Evolutionary conservation across 2,797 vertebrate species (phyloP).

Genomic region (Microchirus variegatus): DNA sequence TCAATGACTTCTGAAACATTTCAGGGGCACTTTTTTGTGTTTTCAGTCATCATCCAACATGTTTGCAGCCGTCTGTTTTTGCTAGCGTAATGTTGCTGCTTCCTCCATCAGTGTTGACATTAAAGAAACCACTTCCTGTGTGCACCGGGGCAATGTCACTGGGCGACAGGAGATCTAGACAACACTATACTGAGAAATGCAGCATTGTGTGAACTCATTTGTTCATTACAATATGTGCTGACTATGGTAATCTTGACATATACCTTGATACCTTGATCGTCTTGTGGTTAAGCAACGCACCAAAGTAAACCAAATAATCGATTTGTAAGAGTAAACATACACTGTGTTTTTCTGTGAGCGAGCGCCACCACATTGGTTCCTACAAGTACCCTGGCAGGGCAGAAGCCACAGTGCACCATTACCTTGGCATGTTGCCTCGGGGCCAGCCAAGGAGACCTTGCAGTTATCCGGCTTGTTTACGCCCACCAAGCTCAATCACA

Average conservation of each 20-base stretch:
- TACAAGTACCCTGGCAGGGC: slow-evolving; percentile 29
- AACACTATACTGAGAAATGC: neutral
- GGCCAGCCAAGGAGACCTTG: slow-evolving; percentile 43
- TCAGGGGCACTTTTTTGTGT: too few species aligned
- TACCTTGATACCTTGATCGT: too few species aligned
- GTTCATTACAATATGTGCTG: too few species aligned
- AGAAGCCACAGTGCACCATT: slow-evolving; percentile 25
- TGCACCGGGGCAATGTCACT: too few species aligned
- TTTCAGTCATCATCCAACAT: too few species aligned
- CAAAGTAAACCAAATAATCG: neutral
- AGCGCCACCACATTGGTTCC: slow-evolving; percentile 40
- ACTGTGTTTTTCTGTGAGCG: slow-evolving; percentile 23
- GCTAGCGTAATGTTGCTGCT: too few species aligned
- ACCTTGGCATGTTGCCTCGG: slow-evolving; percentile 47
- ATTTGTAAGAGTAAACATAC: slow-evolving; percentile 16
- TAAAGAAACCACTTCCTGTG: too few species aligned
- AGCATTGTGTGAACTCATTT: neutral
- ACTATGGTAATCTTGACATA: neutral
- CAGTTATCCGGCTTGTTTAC: slow-evolving; percentile 39
- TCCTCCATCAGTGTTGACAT: too few species aligned
- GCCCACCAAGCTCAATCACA: slow-evolving; percentile 61
- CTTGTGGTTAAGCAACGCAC: neutral
- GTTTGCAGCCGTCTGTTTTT: too few species aligned
- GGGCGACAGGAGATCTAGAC: too few species aligned
- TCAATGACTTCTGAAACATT: too few species aligned